These are phyloP conservation scores for Sitta carolinensis DNA, from an alignment of 2,797 vertebrate genomes.

Conservation along the genomic window DNA sequence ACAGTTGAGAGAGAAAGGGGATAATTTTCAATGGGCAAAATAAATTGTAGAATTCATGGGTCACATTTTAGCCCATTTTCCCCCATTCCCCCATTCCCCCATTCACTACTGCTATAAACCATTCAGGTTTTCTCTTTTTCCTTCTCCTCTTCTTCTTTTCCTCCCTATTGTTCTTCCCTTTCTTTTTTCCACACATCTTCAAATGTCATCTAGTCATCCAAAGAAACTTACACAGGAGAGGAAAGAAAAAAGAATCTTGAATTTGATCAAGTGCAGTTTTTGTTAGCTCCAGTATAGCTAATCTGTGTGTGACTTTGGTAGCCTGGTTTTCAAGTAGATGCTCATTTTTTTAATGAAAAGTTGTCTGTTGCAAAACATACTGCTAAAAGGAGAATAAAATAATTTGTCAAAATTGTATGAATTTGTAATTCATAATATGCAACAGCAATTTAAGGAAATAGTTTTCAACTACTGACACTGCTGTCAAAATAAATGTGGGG, in stretches of 20 bases:
- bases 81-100: not conserved
- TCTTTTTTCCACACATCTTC: not conserved
- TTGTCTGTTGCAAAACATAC: slow-evolving; percentile 60
- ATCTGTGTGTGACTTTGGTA: slow-evolving; percentile 54
- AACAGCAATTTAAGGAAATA: slow-evolving; percentile 73
- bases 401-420: slow-evolving; percentile 73
- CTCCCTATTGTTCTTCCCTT: not conserved
- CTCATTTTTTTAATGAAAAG: slow-evolving; percentile 50
- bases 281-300: slow-evolving; percentile 29
- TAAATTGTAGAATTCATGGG: not conserved
- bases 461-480: slow-evolving; percentile 69
- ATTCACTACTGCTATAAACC: not conserved
- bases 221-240: not conserved
- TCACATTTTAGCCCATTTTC: not conserved
- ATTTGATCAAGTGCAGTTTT: slow-evolving; percentile 11
- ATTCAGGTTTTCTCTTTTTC: not conserved
- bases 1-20: not conserved
- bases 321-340: slow-evolving; percentile 57
- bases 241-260: not conserved
- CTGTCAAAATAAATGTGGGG: slow-evolving; percentile 76
- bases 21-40: not conserved
- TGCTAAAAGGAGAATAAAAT: slow-evolving; percentile 71
- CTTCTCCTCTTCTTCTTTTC: not conserved
- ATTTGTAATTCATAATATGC: slow-evolving; percentile 76
- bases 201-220: not conserved